Conservation (phyloP, 2,888 invertebrate species). For the Phyllotreta cruciferae region DNA sequence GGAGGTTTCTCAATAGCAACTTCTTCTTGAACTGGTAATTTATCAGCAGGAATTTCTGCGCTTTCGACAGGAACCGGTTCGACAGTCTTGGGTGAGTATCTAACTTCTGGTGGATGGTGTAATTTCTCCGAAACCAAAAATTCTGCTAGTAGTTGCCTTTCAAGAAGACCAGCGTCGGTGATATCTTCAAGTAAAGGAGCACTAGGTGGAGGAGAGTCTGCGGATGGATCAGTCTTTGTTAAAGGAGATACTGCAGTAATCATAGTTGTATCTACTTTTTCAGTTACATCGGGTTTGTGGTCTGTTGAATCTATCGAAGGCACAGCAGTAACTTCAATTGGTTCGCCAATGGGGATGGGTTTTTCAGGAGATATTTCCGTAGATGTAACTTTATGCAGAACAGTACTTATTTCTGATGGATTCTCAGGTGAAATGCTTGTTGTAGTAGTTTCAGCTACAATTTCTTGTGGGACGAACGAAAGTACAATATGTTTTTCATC, state of each 20-base stretch:
- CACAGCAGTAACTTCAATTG: neutral
- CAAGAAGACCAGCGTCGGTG: constrained; percentile 10
- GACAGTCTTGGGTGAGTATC: constrained; percentile 30
- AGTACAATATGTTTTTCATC: constrained; percentile 2
- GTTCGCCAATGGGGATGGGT: neutral
- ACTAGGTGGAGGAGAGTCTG: constrained; percentile 22
- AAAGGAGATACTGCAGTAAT: constrained; percentile 9
- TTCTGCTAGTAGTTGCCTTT: constrained; percentile 17
- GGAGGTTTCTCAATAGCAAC: constrained; percentile 14
- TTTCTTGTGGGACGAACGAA: constrained; percentile 7
- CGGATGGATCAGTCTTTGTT: neutral
- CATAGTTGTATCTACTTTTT: neutral
- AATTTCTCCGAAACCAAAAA: constrained; percentile 24
- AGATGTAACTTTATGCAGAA: neutral
- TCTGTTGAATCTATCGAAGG: neutral
- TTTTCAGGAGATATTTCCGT: constrained; percentile 5
- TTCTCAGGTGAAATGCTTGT: neutral
- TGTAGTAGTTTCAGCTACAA: neutral
- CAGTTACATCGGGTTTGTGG: neutral
- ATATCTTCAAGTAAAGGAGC: constrained; percentile 22
- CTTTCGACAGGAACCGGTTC: neutral
- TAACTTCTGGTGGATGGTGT: constrained; percentile 26
- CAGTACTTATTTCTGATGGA: neutral
- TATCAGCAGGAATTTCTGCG: neutral
- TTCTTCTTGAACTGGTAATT: neutral